Conservation (phyloP, 2,797 vertebrate genomes). For the Gambelia wislizenii region DNA sequence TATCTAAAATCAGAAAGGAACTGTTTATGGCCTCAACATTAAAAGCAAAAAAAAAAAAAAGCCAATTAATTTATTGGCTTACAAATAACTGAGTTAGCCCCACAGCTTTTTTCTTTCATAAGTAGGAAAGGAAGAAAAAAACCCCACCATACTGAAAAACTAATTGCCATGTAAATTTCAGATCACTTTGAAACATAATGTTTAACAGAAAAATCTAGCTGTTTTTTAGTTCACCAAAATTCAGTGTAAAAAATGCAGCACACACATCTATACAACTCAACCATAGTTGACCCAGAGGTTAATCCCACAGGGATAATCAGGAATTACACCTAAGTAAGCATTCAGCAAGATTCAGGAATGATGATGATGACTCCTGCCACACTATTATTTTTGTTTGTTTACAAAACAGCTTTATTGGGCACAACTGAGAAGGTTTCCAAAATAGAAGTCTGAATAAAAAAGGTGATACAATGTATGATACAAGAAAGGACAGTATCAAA, state of each 20-base stretch:
- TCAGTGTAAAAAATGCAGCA: neutral
- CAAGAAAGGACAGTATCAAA: neutral
- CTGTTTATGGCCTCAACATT: neutral
- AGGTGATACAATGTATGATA: neutral
- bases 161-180: conserved; percentile 11
- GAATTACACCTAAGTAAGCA: neutral
- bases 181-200: neutral
- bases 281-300: neutral
- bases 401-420: neutral
- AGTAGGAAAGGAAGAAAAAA: neutral
- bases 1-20: neutral
- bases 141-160: neutral
- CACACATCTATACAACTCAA: neutral
- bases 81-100: neutral
- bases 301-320: neutral
- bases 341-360: neutral
- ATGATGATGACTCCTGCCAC: neutral
- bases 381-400: neutral
- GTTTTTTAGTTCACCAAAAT: neutral
- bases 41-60: neutral
- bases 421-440: neutral
- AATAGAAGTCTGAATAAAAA: no score
- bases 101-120: neutral
- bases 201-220: neutral
- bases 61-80: neutral